phyloP scores from a whole-genome alignment of 2,797 vertebrate genomes.

The Diglossa cyanea region DNA sequence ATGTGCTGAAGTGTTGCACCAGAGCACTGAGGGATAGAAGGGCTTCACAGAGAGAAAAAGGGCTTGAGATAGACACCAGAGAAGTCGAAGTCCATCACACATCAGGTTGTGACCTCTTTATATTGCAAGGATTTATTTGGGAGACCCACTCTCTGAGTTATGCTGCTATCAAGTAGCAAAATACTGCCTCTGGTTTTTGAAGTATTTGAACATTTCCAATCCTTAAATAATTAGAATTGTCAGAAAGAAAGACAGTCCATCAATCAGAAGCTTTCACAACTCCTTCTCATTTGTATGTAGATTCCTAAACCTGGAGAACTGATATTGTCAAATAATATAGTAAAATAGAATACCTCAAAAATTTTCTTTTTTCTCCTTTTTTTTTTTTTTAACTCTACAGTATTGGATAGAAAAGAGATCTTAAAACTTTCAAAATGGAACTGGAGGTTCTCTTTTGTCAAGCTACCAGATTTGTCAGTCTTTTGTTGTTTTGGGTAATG shows the following conservation, averaged over 20 bases:
- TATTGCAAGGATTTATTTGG: background rate
- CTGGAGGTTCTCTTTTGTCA: background rate
- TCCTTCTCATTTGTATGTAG: background rate
- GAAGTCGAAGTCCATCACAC: background rate
- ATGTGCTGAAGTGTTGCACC: background rate
- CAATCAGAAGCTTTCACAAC: conserved; percentile 10
- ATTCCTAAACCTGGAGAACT: background rate
- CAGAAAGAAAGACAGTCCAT: background rate
- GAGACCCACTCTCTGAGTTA: background rate
- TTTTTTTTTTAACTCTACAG: background rate
- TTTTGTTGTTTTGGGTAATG: background rate
- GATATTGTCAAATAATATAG: background rate
- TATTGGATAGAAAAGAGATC: background rate
- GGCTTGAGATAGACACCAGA: conserved; percentile 2
- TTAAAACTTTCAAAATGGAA: background rate
- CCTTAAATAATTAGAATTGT: background rate
- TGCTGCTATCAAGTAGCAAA: background rate
- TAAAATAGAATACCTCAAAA: background rate
- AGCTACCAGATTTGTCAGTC: background rate
- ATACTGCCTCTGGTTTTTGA: background rate
- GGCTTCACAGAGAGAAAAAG: background rate
- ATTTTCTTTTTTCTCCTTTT: background rate
- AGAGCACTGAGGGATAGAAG: background rate
- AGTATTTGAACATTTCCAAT: background rate
- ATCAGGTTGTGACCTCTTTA: background rate